Evolutionary conservation across 2,888 invertebrate species (phyloP), one percentile per base, ranked within the genome.

Genomic region (Netelia inedita): DNA sequence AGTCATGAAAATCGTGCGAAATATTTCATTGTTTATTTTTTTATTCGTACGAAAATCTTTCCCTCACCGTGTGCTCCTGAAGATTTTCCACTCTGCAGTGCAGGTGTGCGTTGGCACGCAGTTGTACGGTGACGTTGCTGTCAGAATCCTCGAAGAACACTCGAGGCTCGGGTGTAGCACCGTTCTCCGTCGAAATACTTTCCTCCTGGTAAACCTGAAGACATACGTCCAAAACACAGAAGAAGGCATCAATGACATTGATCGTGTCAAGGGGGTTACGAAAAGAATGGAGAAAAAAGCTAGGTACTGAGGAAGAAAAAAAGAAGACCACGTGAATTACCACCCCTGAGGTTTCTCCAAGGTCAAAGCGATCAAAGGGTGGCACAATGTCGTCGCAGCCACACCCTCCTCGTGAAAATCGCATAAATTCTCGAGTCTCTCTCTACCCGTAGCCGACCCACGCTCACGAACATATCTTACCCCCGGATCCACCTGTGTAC

Each of bases 111-210:
- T 94, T 92, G 50, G 94, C 93, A 10, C 95, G 95, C 73, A 95
- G 93, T 83, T 95, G 95, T n/a, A 94, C 94, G 1, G 95, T 95
- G 83, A 95, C 93, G 89, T 95, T 95, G 81, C 94, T 93, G 87
- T 95, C 94, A 0, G 94, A 94, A 90, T 96, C 96, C 90, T 96
- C 96, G 92, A 97, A 97, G 93, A 96, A 96, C 0, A 97, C 97
- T 87, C 96, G 94, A 0, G 97, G 96, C 88, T 96, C 96, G 11
- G 95, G 95, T 2, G 96, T 96, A n/a, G 96, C 91, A 61, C 91
- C 91, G 74, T 91, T 92, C 86, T 93, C 93, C 74, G 93, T 93
- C 8, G 92, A 91, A 65, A 90, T 89, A 88, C 89, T 92, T 87
- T 93, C 93, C 86, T 92, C 92, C 85, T 93, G 93, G 87, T 93